These are phyloP conservation scores for Drosophila pseudotakahashii DNA, from an alignment of 2,888 invertebrate species.

Conservation along the genomic window DNA sequence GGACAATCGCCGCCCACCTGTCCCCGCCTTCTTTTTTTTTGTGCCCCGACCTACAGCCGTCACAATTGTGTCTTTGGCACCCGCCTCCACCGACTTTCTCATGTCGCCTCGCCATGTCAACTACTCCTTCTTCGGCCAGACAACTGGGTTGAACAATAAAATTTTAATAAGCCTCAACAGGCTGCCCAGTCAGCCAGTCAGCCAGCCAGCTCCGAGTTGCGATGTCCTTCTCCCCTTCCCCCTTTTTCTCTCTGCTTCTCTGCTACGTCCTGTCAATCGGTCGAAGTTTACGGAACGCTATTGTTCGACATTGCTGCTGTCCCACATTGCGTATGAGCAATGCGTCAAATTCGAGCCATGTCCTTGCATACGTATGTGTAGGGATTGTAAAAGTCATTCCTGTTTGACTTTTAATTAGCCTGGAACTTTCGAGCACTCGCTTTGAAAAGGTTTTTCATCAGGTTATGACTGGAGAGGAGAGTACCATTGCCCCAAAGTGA, in stretches of 20 bases:
- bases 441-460: not conserved
- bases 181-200: conserved; percentile 24
- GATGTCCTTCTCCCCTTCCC: conserved; percentile 6
- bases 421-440: conserved; percentile 5
- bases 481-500: not conserved
- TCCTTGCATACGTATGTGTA: not conserved
- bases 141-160: conserved; percentile 55
- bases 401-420: conserved; percentile 42
- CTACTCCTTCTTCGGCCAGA: conserved; percentile 30
- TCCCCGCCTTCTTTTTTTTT: not conserved
- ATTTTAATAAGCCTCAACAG: conserved; percentile 58
- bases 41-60: conserved; percentile 5
- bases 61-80: conserved; percentile 18
- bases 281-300: conserved; percentile 25
- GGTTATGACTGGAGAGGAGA: conserved; percentile 28
- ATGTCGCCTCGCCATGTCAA: conserved; percentile 28
- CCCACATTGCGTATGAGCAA: conserved; percentile 42
- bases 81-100: conserved; percentile 11
- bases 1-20: conserved; percentile 35
- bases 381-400: conserved; percentile 1
- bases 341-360: conserved; percentile 27
- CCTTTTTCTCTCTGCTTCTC: not conserved
- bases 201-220: conserved; percentile 17
- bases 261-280: conserved; percentile 29
- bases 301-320: conserved; percentile 32